These are phyloP conservation scores for Agrypnus murinus DNA, from an alignment of 2,888 invertebrate genomes.

Conservation along the genomic window DNA sequence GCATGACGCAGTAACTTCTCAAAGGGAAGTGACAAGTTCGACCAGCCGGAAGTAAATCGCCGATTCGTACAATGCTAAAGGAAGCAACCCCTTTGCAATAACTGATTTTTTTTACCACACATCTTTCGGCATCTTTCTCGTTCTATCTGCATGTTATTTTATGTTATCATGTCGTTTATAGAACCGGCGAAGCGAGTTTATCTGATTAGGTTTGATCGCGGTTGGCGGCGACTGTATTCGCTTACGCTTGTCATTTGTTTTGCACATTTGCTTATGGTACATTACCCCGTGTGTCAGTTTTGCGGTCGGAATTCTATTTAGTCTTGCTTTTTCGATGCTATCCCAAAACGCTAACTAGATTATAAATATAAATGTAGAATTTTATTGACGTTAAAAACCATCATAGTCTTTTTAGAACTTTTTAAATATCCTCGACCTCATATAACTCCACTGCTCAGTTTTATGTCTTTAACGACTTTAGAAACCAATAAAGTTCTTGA, in stretches of 20 bases:
- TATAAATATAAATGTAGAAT: slow-evolving; percentile 36
- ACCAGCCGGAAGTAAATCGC: slow-evolving; percentile 59
- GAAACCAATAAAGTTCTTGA: too few species aligned
- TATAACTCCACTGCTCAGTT: too few species aligned
- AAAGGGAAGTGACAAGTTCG: slow-evolving; percentile 63
- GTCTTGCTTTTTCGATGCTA: slow-evolving; percentile 40
- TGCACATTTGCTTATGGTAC: slow-evolving; percentile 64
- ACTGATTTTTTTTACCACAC: slow-evolving; percentile 48
- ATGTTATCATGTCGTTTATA: slow-evolving; percentile 47
- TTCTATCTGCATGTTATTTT: slow-evolving; percentile 38
- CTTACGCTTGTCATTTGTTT: slow-evolving; percentile 64
- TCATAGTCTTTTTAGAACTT: too few species aligned
- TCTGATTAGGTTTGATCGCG: slow-evolving; percentile 64
- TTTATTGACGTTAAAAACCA: slow-evolving; percentile 16
- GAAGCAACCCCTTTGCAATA: slow-evolving; percentile 54
- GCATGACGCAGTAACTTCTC: slow-evolving; percentile 62
- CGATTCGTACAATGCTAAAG: slow-evolving; percentile 61
- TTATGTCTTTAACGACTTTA: too few species aligned
- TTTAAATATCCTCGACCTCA: too few species aligned
- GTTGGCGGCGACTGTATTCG: slow-evolving; percentile 61
- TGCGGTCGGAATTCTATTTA: slow-evolving; percentile 61
- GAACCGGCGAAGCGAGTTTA: slow-evolving; percentile 59
- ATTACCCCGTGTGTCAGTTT: slow-evolving; percentile 62
- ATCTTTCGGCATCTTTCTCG: slow-evolving; percentile 48
- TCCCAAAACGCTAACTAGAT: slow-evolving; percentile 28